Conservation (phyloP, 2,797 vertebrate genomes). For the Hyperoplus lanceolatus region DNA sequence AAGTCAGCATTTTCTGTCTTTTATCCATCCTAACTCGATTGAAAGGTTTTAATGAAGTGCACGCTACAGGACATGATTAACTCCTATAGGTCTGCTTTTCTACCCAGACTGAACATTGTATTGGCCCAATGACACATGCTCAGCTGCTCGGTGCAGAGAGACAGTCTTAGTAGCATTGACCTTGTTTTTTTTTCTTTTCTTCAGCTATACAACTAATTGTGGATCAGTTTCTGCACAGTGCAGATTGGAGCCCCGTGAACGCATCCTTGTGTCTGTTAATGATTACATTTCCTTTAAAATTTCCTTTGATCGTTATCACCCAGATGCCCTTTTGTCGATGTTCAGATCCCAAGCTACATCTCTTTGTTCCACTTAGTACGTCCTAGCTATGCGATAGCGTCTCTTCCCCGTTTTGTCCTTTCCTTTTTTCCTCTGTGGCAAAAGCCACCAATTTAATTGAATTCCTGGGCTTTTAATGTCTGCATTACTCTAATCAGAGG, state of each 20-base stretch:
- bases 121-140: conserved; percentile 11
- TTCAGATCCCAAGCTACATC: conserved; percentile 77
- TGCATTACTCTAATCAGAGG: conserved; percentile 87
- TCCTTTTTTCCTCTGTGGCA: conserved; percentile 77
- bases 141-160: conserved; percentile 12
- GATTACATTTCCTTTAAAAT: conserved; percentile 79
- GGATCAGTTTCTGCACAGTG: conserved; percentile 49
- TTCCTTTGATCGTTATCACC: conserved; percentile 84
- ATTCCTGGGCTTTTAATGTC: conserved; percentile 88
- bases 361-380: conserved; percentile 80
- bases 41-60: conserved; percentile 73
- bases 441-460: conserved; percentile 87
- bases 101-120: conserved; percentile 34
- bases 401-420: conserved; percentile 72
- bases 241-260: conserved; percentile 60
- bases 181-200: conserved; percentile 56
- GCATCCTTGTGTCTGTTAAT: conserved; percentile 69
- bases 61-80: conserved; percentile 55
- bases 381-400: conserved; percentile 74
- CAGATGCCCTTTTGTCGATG: conserved; percentile 82
- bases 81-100: conserved; percentile 47
- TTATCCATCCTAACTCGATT: conserved; percentile 71
- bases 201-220: conserved; percentile 54
- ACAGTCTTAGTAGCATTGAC: conserved; percentile 36
- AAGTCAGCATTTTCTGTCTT: conserved; percentile 76